Evolutionary conservation across 2,888 invertebrate species (phyloP), one percentile per base, ranked within the genome.

Genomic region (Drosophila subquinaria): DNA sequence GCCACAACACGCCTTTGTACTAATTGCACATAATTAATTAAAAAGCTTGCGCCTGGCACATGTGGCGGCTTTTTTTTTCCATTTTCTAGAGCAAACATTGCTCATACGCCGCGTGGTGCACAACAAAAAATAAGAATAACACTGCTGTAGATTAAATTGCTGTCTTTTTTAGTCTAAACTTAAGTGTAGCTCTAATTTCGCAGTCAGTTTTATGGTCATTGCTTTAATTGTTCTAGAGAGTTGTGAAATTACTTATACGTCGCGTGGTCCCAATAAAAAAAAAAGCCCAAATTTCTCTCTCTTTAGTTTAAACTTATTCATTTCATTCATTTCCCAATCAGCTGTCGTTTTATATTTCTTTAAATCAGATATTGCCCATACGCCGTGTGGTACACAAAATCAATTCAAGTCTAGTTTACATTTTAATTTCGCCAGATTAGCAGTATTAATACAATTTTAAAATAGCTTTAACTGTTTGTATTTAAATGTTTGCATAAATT

Each of bases 21-120:
- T 52, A 55, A 62, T 59, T 61, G 15, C 10, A 55, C n/a, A 53
- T 45, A 76, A 77, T 69, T 78, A 73, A 65, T 78, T 76, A 61
- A 51, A 62, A 47, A 50, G 11, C 35, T 30, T 45, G 42, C 23
- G 20, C 30, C 13, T 57, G 40, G 43, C 64, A 57, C 13, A 35
- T 33, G 30, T 45, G n/a, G 3, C 30, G 13, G 4, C 27, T n/a
- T 40, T 13, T 20, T 38, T 15, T 11, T 20, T 43, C 4, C 23
- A 2, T 13, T 35, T 56, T 20, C 27, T 15, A 11, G 3, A 30
- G 38, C 17, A 51, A 11, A 5, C n/a, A 59, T 59, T 56, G 43
- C 62, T 35, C 47, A 65, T 47, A 55, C 42, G 47, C 47, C 40
- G 20, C 27, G 30, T 36, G n/a, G 35, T 13, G 8, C 50, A 43